Conservation (phyloP, 1,140 invertebrate species). For the Gryon sp. region DNA sequence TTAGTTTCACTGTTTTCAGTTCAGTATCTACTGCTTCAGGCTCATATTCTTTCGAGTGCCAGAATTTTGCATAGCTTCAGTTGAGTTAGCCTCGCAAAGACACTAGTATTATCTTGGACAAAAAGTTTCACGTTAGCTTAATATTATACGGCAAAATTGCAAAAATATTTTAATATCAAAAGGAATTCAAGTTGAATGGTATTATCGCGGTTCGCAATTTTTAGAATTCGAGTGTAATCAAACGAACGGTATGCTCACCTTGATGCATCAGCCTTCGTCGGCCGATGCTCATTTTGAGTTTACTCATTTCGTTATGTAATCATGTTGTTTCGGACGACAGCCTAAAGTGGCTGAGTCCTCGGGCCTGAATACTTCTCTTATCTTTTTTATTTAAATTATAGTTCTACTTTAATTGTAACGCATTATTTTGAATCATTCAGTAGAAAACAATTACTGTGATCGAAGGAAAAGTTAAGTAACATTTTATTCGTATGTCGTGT, state of each 20-base stretch:
- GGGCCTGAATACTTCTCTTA: conserved; percentile 33
- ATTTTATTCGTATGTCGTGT: background rate
- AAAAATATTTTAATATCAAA: no score
- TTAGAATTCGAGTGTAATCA: conserved; percentile 32
- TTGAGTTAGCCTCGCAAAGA: no score
- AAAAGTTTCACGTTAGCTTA: no score
- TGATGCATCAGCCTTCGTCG: conserved; percentile 52
- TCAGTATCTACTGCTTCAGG: no score
- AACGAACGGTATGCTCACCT: conserved; percentile 33
- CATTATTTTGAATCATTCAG: conserved; percentile 41
- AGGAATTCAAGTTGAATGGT: conserved; percentile 30
- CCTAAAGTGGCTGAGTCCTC: conserved; percentile 42
- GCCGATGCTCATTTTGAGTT: conserved; percentile 17
- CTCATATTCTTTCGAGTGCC: no score
- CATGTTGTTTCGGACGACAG: conserved; percentile 36
- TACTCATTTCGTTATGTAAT: conserved; percentile 35
- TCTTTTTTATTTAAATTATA: conserved; percentile 51
- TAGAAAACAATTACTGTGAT: conserved; percentile 11
- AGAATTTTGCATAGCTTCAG: conserved; percentile 28
- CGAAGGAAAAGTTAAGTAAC: background rate
- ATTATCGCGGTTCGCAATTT: conserved; percentile 22
- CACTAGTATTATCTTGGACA: no score
- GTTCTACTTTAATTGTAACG: conserved; percentile 28
- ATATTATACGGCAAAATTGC: no score
- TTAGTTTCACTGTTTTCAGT: conserved; percentile 19